Base-by-base conservation (phyloP, 2,888 invertebrate species). In the Altica lythri region DNA sequence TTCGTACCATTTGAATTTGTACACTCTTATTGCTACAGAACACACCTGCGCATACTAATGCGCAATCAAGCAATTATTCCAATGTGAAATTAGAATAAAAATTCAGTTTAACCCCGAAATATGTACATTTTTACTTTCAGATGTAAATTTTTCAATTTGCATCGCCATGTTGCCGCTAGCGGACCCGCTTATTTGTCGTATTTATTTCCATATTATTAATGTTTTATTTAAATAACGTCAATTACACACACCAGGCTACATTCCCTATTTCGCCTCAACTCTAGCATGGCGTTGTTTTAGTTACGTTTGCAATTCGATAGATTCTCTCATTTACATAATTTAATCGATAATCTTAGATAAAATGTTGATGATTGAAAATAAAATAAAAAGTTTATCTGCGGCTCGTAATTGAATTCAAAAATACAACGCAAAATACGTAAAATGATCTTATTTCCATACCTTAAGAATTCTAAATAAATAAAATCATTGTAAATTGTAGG, bases 131-230 rank as follows among this genome's bases (percentile, higher is more conserved):
- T 51, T 51, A 47, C 50, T 55, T 55, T 46, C 50, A 35, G 38
- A 55, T 55, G 55, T 55, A 51, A 55, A 55, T 55, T 55, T 38
- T 46, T 35, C 42, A 49, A 56, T 56, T 56, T 52, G 40, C 57
- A 53, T 53, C 50, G 50, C 50, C 50, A 35, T 32, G 46, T 47
- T 47, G 48, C 48, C 48, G 38, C 49, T 42, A 22, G 35, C 49
- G 30, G 40, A 40, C 19, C 49, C 49, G 49, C 49, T 49, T 49
- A 55, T 51, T 47, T 37, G 38, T 51, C 51, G 51, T 45, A 55
- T 55, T 46, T 35, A 37, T 55, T 55, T 51, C 51, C 55, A 55
- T 55, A 47, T 30, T 37, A 51, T 55, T 55, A 42, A 47, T 48
- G 47, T 51, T 43, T 50, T 55, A 55, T 55, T 51, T 43, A 47